Conservation (phyloP, 2,113 vertebrate species). For the Zeus faber region DNA sequence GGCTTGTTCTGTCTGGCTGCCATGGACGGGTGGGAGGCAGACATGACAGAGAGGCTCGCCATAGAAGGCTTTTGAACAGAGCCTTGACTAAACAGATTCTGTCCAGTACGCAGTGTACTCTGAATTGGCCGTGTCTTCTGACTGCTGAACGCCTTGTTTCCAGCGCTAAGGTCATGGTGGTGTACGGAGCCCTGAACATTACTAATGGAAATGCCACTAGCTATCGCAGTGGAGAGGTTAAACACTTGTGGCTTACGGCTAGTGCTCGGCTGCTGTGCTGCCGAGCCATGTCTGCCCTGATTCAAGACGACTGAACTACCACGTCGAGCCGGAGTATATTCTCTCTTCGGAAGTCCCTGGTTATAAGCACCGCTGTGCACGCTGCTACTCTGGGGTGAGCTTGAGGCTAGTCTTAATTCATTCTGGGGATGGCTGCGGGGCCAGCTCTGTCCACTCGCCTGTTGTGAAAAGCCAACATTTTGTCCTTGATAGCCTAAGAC, state of each 20-base stretch:
- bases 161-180: background rate
- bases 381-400: background rate
- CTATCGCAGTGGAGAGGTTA: constrained; percentile 1
- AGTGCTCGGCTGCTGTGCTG: background rate
- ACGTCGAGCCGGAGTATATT: background rate
- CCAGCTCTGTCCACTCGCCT: background rate
- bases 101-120: background rate
- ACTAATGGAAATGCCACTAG: constrained; percentile 1
- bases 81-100: too few relatives aligned
- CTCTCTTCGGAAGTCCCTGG: background rate
- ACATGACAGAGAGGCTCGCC: background rate
- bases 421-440: constrained; percentile 32
- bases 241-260: background rate
- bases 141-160: too few relatives aligned
- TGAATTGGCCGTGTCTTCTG: too few relatives aligned
- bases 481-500: constrained; percentile 1
- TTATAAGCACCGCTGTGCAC: background rate
- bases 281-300: background rate
- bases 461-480: constrained; percentile 35
- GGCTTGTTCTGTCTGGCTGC: too few relatives aligned
- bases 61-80: too few relatives aligned
- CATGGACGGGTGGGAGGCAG: too few relatives aligned
- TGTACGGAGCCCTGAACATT: rapidly evolving
- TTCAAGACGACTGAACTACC: background rate
- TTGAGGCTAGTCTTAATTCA: constrained; percentile 45